Percentiles rank a stretch among this genome's conserved stretches.
These are phyloP conservation scores for Desmophyllum pertusum DNA, from an alignment of 92 coral and sea anemone species.

Conservation along the genomic window DNA sequence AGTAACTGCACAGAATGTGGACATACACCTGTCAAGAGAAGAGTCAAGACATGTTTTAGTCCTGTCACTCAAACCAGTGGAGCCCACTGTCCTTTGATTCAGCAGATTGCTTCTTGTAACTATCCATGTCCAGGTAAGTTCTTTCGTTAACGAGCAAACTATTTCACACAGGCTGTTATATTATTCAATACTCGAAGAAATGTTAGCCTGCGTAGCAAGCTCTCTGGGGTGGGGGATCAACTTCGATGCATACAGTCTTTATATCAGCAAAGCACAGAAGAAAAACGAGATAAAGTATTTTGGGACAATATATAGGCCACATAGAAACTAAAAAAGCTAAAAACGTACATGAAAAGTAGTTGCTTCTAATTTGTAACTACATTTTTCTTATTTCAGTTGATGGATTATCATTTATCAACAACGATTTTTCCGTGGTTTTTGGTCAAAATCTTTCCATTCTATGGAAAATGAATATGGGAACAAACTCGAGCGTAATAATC, in stretches of 20 bases:
- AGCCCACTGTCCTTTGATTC: conserved; percentile 65
- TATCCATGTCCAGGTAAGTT: conserved; percentile 73
- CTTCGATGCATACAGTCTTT: too few species aligned
- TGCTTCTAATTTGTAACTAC: not conserved
- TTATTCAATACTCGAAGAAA: too few species aligned
- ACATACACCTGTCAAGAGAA: conserved; percentile 40
- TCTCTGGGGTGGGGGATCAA: too few species aligned
- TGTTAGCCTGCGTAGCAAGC: too few species aligned
- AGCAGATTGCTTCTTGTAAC: conserved; percentile 51
- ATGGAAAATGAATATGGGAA: conserved; percentile 58
- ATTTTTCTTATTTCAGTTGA: conserved; percentile 34
- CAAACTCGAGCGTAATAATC: conserved; percentile 63
- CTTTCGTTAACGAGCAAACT: not conserved
- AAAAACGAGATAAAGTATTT: too few species aligned
- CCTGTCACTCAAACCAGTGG: conserved; percentile 55
- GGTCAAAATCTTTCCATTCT: conserved; percentile 27
- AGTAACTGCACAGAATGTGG: conserved; percentile 73
- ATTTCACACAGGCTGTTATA: too few species aligned
- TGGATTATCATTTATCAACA: conserved; percentile 19
- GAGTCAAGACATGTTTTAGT: conserved; percentile 54
- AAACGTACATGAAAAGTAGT: too few species aligned
- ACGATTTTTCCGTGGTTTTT: conserved; percentile 23
- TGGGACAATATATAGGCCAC: too few species aligned
- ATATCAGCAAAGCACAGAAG: too few species aligned
- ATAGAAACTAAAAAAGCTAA: too few species aligned